Evolutionary conservation across 2,113 vertebrate genomes (phyloP), one percentile per base, ranked within the genome.

Genomic region (Orthonyx spaldingii): DNA sequence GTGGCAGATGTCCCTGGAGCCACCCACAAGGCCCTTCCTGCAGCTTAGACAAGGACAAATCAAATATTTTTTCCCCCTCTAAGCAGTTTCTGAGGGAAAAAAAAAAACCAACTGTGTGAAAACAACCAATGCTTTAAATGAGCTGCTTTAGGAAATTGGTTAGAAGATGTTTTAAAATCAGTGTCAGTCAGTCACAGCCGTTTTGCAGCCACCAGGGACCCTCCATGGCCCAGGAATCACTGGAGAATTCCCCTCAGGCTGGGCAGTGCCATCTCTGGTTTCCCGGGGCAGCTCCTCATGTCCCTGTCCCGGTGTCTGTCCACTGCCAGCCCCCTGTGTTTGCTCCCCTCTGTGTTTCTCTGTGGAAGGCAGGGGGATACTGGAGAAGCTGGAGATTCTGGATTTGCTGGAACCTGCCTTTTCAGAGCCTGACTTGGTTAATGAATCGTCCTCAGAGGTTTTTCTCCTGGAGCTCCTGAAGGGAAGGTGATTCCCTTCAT

Each of bases 201-300:
- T 83, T 96, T 95, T 27, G 96, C 97, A 27, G 95, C 64, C 95
- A 66, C 98, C 97, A 17, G 99, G 99, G 49, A 99, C 99, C 93
- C 99, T 99, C 99, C 99, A 99, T 6, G 99, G 99, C 13, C 99
- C 99, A 3, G 99, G 99, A 49, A 98, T 98, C 86, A 99, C 98
- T 4, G 98, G 97, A 53, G 96, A 87, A 59, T 94, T 97, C 7
- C 95, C 55, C 96, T 98, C 97, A 77, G 98, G 84, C 95, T 90
- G 97, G 96, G 94, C 60, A 92, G 97, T 89, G 16, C 90, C 86
- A 14, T 96, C 97, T 96, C 57, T 94, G 94, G 65, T 95, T 92
- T 80, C 96, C 27, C 53, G 24, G 13, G 85, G 70, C 30, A 75
- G 90, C 77, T 98, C 97, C n/a, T 6, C 2, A 41, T 50, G 94